Percentiles rank a stretch among this genome's conserved stretches.
Conservation (phyloP, 2,888 invertebrate species). For the Acanthoscelides obtectus region DNA sequence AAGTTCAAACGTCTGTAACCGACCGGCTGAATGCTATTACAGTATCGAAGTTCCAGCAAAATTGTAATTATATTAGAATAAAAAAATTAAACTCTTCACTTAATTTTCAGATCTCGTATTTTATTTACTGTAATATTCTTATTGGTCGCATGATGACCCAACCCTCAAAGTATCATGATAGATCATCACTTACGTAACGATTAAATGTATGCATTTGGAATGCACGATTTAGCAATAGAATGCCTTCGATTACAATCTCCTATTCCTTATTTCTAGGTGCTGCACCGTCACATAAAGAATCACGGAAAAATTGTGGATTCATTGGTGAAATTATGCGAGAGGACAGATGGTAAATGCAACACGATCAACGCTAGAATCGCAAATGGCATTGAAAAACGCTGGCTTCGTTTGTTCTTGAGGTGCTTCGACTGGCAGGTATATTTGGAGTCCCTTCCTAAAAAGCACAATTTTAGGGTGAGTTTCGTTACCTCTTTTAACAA, state of each 20-base stretch:
- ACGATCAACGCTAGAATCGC: slow-evolving; percentile 50
- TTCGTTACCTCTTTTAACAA: too few species aligned
- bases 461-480: slow-evolving; percentile 61
- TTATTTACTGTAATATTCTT: too few species aligned
- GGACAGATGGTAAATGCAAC: slow-evolving; percentile 38
- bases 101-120: too few species aligned
- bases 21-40: too few species aligned
- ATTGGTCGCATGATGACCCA: neutral
- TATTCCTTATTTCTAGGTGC: slow-evolving; percentile 58
- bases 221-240: neutral
- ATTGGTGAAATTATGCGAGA: slow-evolving; percentile 71
- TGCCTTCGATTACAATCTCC: neutral
- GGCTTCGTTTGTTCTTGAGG: slow-evolving; percentile 84
- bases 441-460: slow-evolving; percentile 73
- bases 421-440: slow-evolving; percentile 91
- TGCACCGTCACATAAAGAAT: slow-evolving; percentile 90
- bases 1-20: too few species aligned
- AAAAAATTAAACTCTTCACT: too few species aligned
- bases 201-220: neutral
- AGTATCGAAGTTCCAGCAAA: too few species aligned
- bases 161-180: neutral
- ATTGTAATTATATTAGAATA: too few species aligned
- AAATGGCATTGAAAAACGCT: slow-evolving; percentile 75
- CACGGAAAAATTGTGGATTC: slow-evolving; percentile 80
- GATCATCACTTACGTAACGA: neutral